These are phyloP conservation scores for Microctenopoma stevenorrisi DNA, from an alignment of 2,797 vertebrate species.

Conservation along the genomic window DNA sequence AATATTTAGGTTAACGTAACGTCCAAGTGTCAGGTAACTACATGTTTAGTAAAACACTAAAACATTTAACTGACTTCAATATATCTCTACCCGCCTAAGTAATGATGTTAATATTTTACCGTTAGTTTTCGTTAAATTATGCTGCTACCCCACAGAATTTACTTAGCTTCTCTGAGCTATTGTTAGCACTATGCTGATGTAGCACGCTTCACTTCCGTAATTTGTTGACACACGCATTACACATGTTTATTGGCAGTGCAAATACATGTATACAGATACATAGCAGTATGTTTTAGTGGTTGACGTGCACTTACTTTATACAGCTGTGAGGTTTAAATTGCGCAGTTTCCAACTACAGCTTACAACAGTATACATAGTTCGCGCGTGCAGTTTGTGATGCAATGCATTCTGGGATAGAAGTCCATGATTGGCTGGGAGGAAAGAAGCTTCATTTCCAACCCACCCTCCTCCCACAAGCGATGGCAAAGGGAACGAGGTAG, in stretches of 20 bases:
- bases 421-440: conserved; percentile 35
- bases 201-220: conserved; percentile 34
- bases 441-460: conserved; percentile 35
- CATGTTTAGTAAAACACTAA: not conserved
- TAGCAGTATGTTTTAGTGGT: fast-evolving
- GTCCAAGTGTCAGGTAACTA: too few species aligned
- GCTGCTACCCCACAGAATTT: conserved; percentile 32
- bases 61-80: too few species aligned
- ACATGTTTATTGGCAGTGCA: not conserved
- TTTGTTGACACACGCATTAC: not conserved
- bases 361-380: conserved; percentile 7
- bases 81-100: not conserved
- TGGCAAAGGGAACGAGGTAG: not conserved
- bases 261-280: fast-evolving
- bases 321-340: conserved; percentile 1
- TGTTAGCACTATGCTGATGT: not conserved
- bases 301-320: conserved; percentile 47
- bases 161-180: not conserved
- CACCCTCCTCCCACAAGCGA: not conserved
- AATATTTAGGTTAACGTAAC: too few species aligned
- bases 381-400: conserved; percentile 67
- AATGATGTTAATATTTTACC: not conserved
- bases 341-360: not conserved
- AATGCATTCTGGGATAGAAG: conserved; percentile 56
- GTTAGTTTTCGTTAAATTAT: not conserved